Conservation (phyloP, 2,797 vertebrate genomes). For the Threskiornis aethiopicus region DNA sequence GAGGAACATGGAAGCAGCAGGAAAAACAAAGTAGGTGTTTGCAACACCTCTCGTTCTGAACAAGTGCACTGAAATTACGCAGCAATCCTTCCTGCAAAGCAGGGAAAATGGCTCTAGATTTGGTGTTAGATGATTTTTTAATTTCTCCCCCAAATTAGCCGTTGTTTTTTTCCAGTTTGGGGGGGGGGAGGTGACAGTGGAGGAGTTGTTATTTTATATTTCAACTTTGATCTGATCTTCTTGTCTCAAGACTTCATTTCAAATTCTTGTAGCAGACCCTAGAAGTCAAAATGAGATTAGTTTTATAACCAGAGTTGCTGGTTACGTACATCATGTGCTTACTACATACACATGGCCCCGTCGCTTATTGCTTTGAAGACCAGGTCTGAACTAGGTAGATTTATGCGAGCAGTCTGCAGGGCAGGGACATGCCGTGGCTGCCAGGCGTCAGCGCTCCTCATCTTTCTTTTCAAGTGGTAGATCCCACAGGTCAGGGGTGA, state of each 20-base stretch:
- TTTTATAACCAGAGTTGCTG: background rate
- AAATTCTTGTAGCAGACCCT: background rate
- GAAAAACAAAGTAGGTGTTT: conserved; percentile 7
- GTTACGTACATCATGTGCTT: background rate
- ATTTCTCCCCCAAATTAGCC: background rate
- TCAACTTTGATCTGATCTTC: background rate
- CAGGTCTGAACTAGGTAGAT: background rate
- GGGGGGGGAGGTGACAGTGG: background rate
- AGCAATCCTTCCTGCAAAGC: background rate
- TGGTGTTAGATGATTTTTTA: background rate
- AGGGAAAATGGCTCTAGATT: background rate
- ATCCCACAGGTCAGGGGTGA: conserved; percentile 22
- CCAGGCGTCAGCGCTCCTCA: background rate
- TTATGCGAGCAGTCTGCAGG: background rate
- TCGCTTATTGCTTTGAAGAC: background rate
- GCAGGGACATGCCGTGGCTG: background rate
- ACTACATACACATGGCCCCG: background rate
- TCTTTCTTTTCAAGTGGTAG: conserved; percentile 12
- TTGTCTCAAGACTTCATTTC: background rate
- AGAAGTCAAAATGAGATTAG: background rate
- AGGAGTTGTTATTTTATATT: background rate
- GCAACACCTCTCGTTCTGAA: background rate
- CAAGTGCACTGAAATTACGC: background rate
- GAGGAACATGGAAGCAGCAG: conserved; percentile 34
- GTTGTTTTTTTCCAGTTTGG: background rate